Percentiles rank a stretch among this genome's conserved stretches.
Evolutionary conservation across 2,113 vertebrate genomes (phyloP).

Genomic region (Etheostoma cragini): DNA sequence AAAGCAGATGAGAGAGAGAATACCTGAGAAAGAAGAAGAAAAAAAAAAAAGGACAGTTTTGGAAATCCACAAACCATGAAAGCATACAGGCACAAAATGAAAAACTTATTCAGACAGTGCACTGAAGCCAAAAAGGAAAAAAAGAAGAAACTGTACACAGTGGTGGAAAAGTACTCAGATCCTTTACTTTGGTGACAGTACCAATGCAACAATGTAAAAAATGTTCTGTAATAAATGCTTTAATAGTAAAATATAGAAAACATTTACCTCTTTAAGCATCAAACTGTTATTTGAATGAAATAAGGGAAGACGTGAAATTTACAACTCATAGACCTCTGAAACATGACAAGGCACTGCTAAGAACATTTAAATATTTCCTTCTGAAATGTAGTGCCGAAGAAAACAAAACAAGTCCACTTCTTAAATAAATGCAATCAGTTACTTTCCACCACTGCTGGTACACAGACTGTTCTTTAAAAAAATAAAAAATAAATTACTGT

Average conservation of each 20-base stretch:
- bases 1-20: conserved; percentile 96
- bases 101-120: conserved; percentile 38
- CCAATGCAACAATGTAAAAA: background rate
- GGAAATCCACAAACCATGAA: conserved; percentile 68
- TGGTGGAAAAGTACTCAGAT: conserved; percentile 19
- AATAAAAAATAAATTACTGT: background rate
- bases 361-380: background rate
- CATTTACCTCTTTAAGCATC: background rate
- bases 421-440: background rate
- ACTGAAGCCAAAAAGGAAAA: conserved; percentile 9
- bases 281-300: background rate
- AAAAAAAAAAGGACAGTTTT: conserved; percentile 80
- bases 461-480: conserved; percentile 21
- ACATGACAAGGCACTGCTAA: no score
- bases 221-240: background rate
- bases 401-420: background rate
- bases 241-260: background rate
- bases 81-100: conserved; percentile 61
- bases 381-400: background rate
- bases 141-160: conserved; percentile 30
- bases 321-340: background rate
- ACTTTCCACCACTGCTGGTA: conserved; percentile 25
- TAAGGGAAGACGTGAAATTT: background rate
- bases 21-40: conserved; percentile 92
- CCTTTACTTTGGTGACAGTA: background rate